These are phyloP conservation scores for Limenitis arthemis DNA, from an alignment of 2,888 invertebrate species.

Conservation along the genomic window DNA sequence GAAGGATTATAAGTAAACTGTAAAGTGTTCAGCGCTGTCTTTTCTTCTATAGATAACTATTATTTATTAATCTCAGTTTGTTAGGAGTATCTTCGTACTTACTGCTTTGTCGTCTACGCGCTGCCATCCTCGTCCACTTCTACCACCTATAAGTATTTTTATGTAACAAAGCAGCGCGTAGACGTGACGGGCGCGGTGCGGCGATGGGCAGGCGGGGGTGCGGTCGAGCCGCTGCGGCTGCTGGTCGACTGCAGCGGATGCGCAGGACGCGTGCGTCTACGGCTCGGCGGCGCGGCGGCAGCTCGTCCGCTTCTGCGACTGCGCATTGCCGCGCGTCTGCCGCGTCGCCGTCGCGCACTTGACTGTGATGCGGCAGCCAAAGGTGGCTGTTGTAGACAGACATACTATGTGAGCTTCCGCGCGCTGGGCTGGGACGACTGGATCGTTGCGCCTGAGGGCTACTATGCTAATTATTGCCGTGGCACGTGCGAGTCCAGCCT, in stretches of 20 bases:
- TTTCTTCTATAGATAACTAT: no score
- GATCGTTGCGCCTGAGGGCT: slow-evolving; percentile 92
- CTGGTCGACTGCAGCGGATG: slow-evolving; percentile 91
- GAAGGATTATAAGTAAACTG: no score
- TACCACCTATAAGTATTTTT: slow-evolving; percentile 20
- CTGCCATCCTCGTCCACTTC: slow-evolving; percentile 77
- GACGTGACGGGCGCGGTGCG: slow-evolving; percentile 84
- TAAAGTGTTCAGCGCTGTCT: no score
- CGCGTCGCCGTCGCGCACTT: slow-evolving; percentile 85
- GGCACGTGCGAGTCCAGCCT: slow-evolving; percentile 91
- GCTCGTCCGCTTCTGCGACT: slow-evolving; percentile 89
- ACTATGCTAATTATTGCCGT: slow-evolving; percentile 94
- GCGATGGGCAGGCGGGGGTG: slow-evolving; percentile 53
- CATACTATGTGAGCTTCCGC: slow-evolving; percentile 93
- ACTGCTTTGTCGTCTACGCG: no score
- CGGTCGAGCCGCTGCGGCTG: slow-evolving; percentile 76
- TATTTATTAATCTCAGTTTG: no score
- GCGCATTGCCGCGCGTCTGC: slow-evolving; percentile 78
- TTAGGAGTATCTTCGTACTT: no score
- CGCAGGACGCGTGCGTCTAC: slow-evolving; percentile 79
- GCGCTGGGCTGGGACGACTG: slow-evolving; percentile 95
- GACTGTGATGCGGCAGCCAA: slow-evolving; percentile 79
- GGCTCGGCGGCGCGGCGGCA: slow-evolving; percentile 70
- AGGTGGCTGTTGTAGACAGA: slow-evolving; percentile 85
- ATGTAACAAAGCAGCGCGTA: slow-evolving; percentile 79